Percentiles rank a stretch among this genome's conserved stretches.
Evolutionary conservation across 2,113 vertebrate genomes (phyloP).

Genomic region (Chamaetylas fuelleborni): DNA sequence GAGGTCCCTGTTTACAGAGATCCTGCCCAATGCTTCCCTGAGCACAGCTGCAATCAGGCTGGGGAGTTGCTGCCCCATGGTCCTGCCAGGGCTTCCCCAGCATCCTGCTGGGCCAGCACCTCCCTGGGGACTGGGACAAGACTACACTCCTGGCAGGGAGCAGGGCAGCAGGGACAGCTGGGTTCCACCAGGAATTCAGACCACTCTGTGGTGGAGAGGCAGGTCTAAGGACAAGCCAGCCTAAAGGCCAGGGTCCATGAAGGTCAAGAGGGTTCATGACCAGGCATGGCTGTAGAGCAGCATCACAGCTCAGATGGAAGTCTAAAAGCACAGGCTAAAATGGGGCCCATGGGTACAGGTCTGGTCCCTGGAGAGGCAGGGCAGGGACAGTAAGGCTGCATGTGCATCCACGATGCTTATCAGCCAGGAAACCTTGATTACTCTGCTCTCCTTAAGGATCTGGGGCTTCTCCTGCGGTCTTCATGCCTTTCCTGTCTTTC

Average conservation of each 20-base stretch:
- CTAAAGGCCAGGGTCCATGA: not conserved
- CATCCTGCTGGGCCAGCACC: no score
- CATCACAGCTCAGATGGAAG: not conserved
- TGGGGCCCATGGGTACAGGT: not conserved
- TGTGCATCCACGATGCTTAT: not conserved
- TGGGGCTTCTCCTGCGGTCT: not conserved
- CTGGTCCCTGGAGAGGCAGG: not conserved
- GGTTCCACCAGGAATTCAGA: no score
- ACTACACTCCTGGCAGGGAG: no score
- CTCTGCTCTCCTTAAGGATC: not conserved
- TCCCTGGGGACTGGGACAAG: no score
- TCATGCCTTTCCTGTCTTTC: not conserved
- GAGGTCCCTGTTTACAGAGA: no score
- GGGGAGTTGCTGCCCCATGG: no score
- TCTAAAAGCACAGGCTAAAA: not conserved
- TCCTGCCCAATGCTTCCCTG: no score
- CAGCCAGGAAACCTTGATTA: not conserved
- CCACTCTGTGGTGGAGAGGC: no score
- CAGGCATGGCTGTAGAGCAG: not conserved
- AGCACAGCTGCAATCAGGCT: no score
- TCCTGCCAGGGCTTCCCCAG: no score
- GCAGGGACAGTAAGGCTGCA: not conserved
- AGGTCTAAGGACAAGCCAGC: not conserved
- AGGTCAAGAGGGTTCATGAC: not conserved
- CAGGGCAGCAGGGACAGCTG: no score